phyloP scores from a whole-genome alignment of 2,797 vertebrate species.

The Sparidentex hasta region DNA sequence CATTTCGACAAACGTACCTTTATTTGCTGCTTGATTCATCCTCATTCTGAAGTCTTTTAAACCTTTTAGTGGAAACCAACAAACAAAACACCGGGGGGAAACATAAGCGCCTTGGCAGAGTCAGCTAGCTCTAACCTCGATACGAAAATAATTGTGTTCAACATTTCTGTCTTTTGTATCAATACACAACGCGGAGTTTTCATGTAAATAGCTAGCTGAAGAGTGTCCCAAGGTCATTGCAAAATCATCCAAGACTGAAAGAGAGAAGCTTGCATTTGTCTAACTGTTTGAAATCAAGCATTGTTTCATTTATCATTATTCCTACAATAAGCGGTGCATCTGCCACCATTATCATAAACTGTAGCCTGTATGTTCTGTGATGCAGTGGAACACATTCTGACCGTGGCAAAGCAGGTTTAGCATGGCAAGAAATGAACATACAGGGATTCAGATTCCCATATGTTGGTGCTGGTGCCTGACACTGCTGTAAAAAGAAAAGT shows the following conservation, averaged over 20 bases:
- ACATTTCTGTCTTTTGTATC: background rate
- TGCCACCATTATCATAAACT: constrained; percentile 1
- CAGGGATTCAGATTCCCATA: constrained; percentile 3
- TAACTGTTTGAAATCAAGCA: constrained; percentile 3
- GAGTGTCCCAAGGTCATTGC: background rate
- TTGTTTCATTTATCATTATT: background rate
- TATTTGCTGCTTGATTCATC: too few species aligned
- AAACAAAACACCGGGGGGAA: too few species aligned
- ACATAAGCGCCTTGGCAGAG: background rate
- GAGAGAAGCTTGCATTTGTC: too few species aligned
- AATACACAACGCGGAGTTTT: background rate
- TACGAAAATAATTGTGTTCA: background rate
- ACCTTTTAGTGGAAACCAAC: too few species aligned
- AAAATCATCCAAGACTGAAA: background rate
- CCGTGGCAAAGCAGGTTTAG: constrained; percentile 15
- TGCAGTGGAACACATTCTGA: background rate
- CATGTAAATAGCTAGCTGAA: background rate
- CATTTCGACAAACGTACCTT: background rate
- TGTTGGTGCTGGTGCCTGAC: background rate
- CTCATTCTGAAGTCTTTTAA: background rate
- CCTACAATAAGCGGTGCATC: background rate
- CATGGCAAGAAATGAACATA: background rate
- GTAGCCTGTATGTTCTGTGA: background rate
- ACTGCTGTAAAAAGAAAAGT: constrained; percentile 8
- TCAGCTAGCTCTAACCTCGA: background rate